These are phyloP conservation scores for Etheostoma perlongum DNA, from an alignment of 2,797 vertebrate genomes.

Conservation along the genomic window DNA sequence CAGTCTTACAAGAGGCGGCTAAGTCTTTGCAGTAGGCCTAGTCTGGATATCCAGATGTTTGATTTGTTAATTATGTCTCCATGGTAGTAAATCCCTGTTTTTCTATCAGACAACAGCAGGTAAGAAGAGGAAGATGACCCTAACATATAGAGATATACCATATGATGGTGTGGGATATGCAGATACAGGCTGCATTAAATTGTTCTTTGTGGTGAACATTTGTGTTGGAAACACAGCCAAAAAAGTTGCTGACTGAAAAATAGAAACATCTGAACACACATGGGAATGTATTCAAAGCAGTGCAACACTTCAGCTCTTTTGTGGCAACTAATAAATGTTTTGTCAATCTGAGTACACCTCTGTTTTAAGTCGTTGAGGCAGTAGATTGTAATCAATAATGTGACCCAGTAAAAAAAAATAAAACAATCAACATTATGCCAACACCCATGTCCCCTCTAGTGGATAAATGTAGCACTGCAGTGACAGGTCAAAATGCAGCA, in stretches of 20 bases:
- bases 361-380: constrained; percentile 7
- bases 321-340: not conserved
- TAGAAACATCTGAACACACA: not conserved
- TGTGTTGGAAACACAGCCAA: constrained; percentile 30
- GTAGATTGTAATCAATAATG: constrained; percentile 15
- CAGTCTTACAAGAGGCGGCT: constrained; percentile 59
- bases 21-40: constrained; percentile 70
- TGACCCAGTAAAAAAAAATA: not conserved
- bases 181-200: constrained; percentile 37
- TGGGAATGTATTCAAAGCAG: not conserved
- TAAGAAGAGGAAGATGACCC: constrained; percentile 63
- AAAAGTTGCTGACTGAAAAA: constrained; percentile 37
- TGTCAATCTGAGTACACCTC: not conserved
- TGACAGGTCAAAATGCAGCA: constrained; percentile 6
- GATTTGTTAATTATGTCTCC: constrained; percentile 80
- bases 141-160: constrained; percentile 39
- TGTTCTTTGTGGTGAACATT: constrained; percentile 32
- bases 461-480: constrained; percentile 52
- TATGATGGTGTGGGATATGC: constrained; percentile 14
- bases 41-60: constrained; percentile 81
- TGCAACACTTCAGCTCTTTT: not conserved
- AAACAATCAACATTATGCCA: constrained; percentile 29
- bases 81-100: constrained; percentile 70
- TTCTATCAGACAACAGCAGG: constrained; percentile 73
- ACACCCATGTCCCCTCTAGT: constrained; percentile 73